Evolutionary conservation across 1,140 invertebrate genomes (phyloP), one percentile per base, ranked within the genome.

Genomic region (Planococcus citri): DNA sequence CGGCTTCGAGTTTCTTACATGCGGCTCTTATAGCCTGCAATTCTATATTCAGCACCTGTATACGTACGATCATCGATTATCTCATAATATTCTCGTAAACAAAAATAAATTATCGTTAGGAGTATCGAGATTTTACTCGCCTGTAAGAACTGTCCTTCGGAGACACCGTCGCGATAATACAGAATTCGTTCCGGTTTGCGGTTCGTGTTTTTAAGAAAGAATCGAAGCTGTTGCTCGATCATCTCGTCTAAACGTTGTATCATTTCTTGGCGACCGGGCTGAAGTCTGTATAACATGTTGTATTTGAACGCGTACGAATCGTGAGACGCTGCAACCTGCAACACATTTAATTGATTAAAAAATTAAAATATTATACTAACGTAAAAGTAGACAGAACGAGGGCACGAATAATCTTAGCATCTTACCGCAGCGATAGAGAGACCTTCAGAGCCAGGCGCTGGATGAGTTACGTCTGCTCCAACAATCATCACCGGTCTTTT

Each of bases 401-500:
- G n/a, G n/a, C n/a, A n/a, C n/a, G n/a, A n/a, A n/a, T 51, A 51
- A 51, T 3, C 17, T 51, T 51, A 9, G 4, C 6, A 9, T 9
- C 70, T 75, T 73, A 85, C 83, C 0, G 92, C 92, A n/a, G 92
- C 92, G 27, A 95, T 86, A 61, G 92, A 94, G 0, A 91, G 91
- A 27, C 75, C 71, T 0, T 51, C 73, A 21, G 83, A 82, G 75
- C 89, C 88, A 0, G 88, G 88, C 0, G 87, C 84, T 0, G 91
- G 90, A 83, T 95, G 92, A 0, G 90, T 92, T 0, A 94, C 91
- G 79, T 95, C 93, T 22, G 91, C 92, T 0, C 93, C 91, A 33
- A 94, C 80, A 17, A 90, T 83, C 80, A 94, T 89, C 0, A 80
- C 77, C 1, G 82, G 81, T 27, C 22, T 67, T 0, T 72, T 27